These are phyloP conservation scores for Heterotis niloticus DNA, from an alignment of 2,113 vertebrate species.

Conservation along the genomic window DNA sequence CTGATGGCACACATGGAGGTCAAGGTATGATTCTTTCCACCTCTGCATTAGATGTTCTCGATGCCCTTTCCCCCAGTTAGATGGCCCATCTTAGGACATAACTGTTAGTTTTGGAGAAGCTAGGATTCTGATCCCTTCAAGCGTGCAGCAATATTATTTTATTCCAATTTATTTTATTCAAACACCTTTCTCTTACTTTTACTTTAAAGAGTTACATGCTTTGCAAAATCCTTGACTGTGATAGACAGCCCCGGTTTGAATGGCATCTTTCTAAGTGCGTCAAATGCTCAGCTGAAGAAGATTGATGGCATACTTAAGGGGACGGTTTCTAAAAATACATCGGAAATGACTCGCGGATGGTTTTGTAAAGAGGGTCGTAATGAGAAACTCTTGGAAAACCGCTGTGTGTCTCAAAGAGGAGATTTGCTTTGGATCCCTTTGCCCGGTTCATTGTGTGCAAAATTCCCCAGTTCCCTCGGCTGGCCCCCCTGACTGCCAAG, in stretches of 20 bases:
- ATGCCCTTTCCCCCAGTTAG: neutral
- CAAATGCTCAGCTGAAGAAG: neutral
- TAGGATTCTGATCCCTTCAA: neutral
- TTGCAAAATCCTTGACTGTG: constrained; percentile 5
- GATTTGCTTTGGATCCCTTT: constrained; percentile 21
- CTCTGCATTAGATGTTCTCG: neutral
- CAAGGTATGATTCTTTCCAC: constrained; percentile 69
- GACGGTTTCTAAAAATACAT: constrained; percentile 9
- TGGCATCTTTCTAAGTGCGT: neutral
- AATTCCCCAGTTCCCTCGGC: neutral
- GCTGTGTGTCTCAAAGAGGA: constrained; percentile 3
- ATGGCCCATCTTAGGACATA: neutral
- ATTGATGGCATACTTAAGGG: constrained; percentile 5
- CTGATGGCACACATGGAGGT: constrained; percentile 95
- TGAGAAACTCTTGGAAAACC: constrained; percentile 11
- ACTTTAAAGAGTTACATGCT: neutral
- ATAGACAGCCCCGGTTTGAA: neutral
- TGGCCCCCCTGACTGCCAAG: constrained; percentile 5
- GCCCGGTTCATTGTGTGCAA: neutral
- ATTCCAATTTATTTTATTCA: neutral
- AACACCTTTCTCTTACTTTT: neutral
- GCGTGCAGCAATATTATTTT: neutral
- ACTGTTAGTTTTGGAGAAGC: neutral
- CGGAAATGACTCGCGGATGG: constrained; percentile 8
- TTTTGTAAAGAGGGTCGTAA: neutral